Base-by-base conservation (phyloP, 2,797 vertebrate genomes). In the Melanogrammus aeglefinus region DNA sequence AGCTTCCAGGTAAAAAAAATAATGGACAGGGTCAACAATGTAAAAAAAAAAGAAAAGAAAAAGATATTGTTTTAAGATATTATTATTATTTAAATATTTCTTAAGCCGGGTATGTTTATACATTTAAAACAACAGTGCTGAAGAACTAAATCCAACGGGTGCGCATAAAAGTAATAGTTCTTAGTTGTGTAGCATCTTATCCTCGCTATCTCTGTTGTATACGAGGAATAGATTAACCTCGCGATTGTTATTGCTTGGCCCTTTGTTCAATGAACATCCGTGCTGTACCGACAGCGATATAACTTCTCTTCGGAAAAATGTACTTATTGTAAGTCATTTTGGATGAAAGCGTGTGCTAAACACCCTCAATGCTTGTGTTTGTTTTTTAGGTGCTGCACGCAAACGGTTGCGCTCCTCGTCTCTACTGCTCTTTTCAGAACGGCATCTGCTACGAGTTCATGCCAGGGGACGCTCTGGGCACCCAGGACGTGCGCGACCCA, bases 381-480 rank as follows among this genome's bases (percentile, higher is more conserved):
- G 7, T 12, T 2, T 3, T 78, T n/a, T 69, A 93, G 93, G 95
- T 99, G 83, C 94, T 99, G 14, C 96, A 94, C 0, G 96, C 96
- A 69, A 97, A 99, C 0, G 96, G 96, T 41, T 99, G 98, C 0
- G 97, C 97, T 31, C 98, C 97, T 0, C 95, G 94, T 76, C 96
- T 99, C 82, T 99, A 97, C 94, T 99, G 97, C 90, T 95, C 96
- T 86, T 99, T 99, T 89, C 96, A 95, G 91, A 99, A 99, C 0
- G 98, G 98, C 76, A 95, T 99, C 84, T 99, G 98, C 91, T 99
- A 99, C 14, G 96, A 98, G 88, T 99, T 98, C 88, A 93, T 99
- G 91, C 95, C 94, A 0, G 98, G 98, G 14, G 93, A 96, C 0
- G 97, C 97, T 0, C 94, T 99, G 69, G 97, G 96, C 0, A 96